phyloP scores from a whole-genome alignment of 2,797 vertebrate species.

The Acropternis orthonyx region DNA sequence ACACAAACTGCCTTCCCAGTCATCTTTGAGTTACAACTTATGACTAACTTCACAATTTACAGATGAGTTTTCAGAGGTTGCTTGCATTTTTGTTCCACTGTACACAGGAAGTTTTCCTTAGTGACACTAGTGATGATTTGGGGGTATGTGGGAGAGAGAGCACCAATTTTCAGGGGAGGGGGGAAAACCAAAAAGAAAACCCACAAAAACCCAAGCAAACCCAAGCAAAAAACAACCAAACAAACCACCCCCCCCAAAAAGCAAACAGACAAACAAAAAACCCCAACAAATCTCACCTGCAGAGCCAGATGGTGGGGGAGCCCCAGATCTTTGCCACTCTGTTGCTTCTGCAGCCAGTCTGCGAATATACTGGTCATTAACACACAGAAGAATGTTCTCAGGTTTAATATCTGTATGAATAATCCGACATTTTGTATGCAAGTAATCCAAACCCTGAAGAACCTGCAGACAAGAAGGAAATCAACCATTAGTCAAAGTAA shows the following conservation, averaged over 20 bases:
- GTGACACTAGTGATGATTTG: background rate
- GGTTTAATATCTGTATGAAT: conserved; percentile 99
- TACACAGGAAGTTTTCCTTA: background rate
- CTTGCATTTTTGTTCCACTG: background rate
- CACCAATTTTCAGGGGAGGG: background rate
- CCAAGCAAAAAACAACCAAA: too few relatives aligned
- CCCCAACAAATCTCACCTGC: conserved; percentile 79
- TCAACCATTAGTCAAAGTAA: background rate
- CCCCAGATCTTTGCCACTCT: conserved; percentile 92
- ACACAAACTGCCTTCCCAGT: background rate
- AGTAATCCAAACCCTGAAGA: conserved; percentile 93
- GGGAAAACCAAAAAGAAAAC: background rate
- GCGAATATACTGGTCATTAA: conserved; percentile 92
- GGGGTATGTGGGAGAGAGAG: rapidly evolving
- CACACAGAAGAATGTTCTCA: conserved; percentile 94
- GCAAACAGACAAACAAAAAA: too few relatives aligned
- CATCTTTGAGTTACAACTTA: background rate
- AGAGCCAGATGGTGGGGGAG: conserved; percentile 92
- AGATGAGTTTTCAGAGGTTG: background rate
- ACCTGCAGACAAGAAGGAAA: conserved; percentile 78
- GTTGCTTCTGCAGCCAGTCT: conserved; percentile 94
- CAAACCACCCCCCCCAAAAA: too few relatives aligned
- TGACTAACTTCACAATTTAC: background rate
- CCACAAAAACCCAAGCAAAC: too few relatives aligned
- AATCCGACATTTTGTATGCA: conserved; percentile 95